Percentiles rank a stretch among this genome's conserved stretches.
phyloP scores from a whole-genome alignment of 1,140 invertebrate species.

The Aradophagus sp. region DNA sequence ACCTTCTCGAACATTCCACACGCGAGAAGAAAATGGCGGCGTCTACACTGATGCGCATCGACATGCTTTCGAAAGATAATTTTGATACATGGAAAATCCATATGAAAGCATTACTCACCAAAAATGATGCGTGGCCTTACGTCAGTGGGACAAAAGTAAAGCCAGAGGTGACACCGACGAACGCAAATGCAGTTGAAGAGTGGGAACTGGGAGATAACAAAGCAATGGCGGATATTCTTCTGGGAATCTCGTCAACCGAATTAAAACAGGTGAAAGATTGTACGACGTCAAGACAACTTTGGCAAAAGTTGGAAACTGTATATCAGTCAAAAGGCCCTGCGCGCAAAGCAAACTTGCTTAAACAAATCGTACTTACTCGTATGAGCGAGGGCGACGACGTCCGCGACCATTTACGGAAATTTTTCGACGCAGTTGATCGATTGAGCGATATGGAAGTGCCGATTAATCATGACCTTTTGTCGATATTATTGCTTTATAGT shows the following conservation, averaged over 20 bases:
- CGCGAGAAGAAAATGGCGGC: slow-evolving; percentile 1
- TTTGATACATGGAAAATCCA: slow-evolving; percentile 18
- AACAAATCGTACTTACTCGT: not conserved
- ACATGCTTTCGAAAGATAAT: slow-evolving; percentile 6
- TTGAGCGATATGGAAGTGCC: not conserved
- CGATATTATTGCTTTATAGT: not conserved
- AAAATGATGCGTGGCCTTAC: slow-evolving; percentile 11
- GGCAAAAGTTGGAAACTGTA: not conserved
- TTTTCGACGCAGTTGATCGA: not conserved
- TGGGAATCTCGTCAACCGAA: slow-evolving; percentile 1
- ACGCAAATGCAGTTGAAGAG: not conserved
- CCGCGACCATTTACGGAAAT: not conserved
- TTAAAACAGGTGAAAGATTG: not conserved
- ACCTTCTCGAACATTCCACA: not conserved
- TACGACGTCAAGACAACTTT: not conserved
- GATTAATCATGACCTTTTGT: not conserved
- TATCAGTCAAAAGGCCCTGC: not conserved
- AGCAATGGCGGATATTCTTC: slow-evolving; percentile 8
- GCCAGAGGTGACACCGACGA: slow-evolving; percentile 1
- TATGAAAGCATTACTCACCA: slow-evolving; percentile 7
- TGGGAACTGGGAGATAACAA: slow-evolving; percentile 10
- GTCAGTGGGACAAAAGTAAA: slow-evolving; percentile 2
- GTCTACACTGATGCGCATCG: slow-evolving; percentile 3
- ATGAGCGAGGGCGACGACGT: not conserved
- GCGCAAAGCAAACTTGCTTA: not conserved